Evolutionary conservation across 1,140 invertebrate species (phyloP).

Genomic region (Diuraphis noxia): DNA sequence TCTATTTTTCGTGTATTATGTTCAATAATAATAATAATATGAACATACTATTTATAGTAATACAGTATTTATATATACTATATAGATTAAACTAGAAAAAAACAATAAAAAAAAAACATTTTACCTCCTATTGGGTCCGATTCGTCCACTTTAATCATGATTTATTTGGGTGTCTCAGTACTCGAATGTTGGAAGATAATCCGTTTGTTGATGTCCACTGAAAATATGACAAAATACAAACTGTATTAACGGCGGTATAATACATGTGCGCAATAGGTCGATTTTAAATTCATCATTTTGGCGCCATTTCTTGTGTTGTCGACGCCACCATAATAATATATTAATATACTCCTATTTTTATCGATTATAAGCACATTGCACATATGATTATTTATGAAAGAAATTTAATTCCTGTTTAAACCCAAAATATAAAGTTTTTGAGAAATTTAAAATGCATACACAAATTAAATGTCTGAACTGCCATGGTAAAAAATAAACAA

Average conservation of each 20-base stretch:
- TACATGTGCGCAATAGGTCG: neutral
- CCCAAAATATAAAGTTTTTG: too few relatives aligned
- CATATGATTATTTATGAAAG: neutral
- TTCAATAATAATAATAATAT: too few relatives aligned
- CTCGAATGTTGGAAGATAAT: neutral
- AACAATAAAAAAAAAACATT: neutral
- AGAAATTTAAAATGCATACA: neutral
- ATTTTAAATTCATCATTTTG: neutral
- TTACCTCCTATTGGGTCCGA: constrained; percentile 81
- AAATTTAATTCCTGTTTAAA: neutral
- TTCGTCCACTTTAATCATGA: constrained; percentile 84
- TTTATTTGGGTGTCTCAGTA: neutral
- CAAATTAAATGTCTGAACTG: neutral
- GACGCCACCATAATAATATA: neutral
- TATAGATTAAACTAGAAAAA: neutral
- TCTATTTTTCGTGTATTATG: neutral
- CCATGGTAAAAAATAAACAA: neutral
- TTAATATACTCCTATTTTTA: neutral
- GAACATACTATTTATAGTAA: too few relatives aligned
- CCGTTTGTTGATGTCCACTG: neutral
- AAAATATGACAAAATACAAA: neutral
- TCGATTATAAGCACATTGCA: neutral
- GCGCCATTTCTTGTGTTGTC: neutral
- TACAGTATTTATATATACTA: too few relatives aligned
- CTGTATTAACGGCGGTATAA: neutral